phyloP scores from a whole-genome alignment of 2,113 vertebrate genomes.

The Zootoca vivipara region DNA sequence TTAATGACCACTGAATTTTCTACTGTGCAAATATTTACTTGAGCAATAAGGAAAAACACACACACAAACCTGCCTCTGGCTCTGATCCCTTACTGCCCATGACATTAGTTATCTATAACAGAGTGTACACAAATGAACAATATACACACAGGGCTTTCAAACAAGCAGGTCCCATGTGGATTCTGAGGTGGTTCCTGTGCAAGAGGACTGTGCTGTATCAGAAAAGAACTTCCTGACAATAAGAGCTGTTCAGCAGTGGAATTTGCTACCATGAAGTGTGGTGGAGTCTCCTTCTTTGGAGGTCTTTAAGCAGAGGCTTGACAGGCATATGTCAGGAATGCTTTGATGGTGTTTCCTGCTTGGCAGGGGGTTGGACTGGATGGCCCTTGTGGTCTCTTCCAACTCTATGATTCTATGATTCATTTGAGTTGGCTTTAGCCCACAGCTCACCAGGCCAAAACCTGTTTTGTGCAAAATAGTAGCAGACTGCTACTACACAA shows the following conservation, averaged over 20 bases:
- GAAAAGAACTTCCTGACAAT: too few species aligned
- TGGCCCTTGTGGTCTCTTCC: too few species aligned
- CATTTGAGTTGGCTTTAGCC: not conserved
- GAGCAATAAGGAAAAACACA: not conserved
- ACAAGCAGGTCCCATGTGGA: not conserved
- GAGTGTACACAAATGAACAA: not conserved
- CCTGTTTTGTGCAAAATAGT: not conserved
- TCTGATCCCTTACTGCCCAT: not conserved
- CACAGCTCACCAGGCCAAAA: not conserved
- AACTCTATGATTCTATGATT: too few species aligned
- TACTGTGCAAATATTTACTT: not conserved
- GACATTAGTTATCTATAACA: not conserved
- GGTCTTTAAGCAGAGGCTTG: too few species aligned
- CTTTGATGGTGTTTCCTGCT: too few species aligned
- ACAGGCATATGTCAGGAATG: too few species aligned
- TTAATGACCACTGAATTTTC: not conserved
- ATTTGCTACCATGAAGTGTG: too few species aligned
- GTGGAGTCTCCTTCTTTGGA: too few species aligned
- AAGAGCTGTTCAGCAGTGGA: too few species aligned
- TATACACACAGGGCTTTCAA: not conserved
- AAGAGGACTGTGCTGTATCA: not conserved
- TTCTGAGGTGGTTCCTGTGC: not conserved
- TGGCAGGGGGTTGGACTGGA: too few species aligned
- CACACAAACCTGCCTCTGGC: not conserved
- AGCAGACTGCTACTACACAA: not conserved